Conservation (phyloP, 2,113 vertebrate genomes). For the Poeciliopsis prolifica region DNA sequence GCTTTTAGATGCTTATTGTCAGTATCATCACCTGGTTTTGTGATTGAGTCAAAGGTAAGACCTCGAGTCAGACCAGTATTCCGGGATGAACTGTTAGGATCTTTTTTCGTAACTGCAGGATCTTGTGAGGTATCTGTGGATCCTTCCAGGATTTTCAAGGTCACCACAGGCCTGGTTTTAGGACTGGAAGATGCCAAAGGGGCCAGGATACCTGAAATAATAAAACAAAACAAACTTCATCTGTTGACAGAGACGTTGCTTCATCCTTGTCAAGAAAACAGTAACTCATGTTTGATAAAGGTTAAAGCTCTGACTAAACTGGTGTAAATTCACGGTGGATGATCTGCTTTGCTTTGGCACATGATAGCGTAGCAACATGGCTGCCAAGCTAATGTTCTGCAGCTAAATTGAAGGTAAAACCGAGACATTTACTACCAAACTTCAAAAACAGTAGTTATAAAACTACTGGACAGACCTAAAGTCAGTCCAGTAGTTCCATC, state of each 20-base stretch:
- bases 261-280: not conserved
- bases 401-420: not conserved
- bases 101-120: not conserved
- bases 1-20: not conserved
- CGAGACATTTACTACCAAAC: not conserved
- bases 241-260: not conserved
- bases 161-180: conserved; percentile 43
- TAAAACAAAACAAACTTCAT: conserved; percentile 9
- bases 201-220: conserved; percentile 27
- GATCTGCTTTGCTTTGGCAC: not conserved
- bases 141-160: conserved; percentile 10
- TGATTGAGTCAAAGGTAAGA: conserved; percentile 39
- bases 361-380: not conserved
- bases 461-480: too few relatives aligned
- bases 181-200: conserved; percentile 57
- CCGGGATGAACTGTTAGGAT: not conserved
- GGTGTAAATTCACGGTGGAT: not conserved
- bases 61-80: conserved; percentile 1
- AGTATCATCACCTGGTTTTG: not conserved
- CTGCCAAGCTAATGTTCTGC: not conserved
- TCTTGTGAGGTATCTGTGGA: not conserved
- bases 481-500: too few relatives aligned
- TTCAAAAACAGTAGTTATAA: too few relatives aligned
- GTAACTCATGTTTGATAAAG: not conserved
- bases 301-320: not conserved